Evolutionary conservation across 1,140 invertebrate genomes (phyloP).

Genomic region (Drosophila carrolli): DNA sequence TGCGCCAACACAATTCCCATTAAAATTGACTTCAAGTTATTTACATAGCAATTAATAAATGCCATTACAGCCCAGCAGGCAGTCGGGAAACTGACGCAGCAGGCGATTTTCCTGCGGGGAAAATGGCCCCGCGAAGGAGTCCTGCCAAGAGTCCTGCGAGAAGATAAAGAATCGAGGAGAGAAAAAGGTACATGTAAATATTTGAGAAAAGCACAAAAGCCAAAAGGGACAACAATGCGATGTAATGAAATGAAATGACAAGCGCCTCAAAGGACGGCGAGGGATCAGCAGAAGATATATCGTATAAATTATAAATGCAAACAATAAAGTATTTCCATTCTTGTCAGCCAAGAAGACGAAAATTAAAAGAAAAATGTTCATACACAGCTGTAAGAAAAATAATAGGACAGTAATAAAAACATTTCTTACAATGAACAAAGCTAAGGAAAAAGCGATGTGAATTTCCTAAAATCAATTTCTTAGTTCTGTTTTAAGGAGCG

Average conservation of each 20-base stretch:
- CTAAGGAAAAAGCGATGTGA: too few relatives aligned
- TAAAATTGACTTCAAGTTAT: conserved; percentile 56
- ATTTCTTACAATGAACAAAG: too few relatives aligned
- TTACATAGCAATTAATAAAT: conserved; percentile 76
- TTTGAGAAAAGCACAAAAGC: conserved; percentile 72
- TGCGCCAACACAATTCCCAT: conserved; percentile 47
- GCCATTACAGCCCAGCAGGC: conserved; percentile 47
- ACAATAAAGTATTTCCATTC: conserved; percentile 57
- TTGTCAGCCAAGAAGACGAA: conserved; percentile 56
- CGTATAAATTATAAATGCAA: conserved; percentile 63
- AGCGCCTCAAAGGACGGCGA: conserved; percentile 45
- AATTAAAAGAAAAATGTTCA: conserved; percentile 45
- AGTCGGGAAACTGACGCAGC: conserved; percentile 28
- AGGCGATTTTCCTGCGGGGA: conserved; percentile 27
- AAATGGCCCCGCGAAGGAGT: not conserved
- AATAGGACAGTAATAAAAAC: not conserved
- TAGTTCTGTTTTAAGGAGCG: too few relatives aligned
- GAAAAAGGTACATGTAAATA: conserved; percentile 72
- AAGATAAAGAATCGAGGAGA: conserved; percentile 9
- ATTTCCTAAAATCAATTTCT: too few relatives aligned
- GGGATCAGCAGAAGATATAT: conserved; percentile 46
- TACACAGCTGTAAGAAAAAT: not conserved
- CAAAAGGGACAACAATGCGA: conserved; percentile 69
- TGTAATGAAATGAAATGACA: conserved; percentile 74
- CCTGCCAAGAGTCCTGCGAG: conserved; percentile 2